Percentiles rank a stretch among this genome's conserved stretches.
phyloP scores from a whole-genome alignment of 37 sponge, comb jelly and placozoan genomes.

The Axinella damicornis region DNA sequence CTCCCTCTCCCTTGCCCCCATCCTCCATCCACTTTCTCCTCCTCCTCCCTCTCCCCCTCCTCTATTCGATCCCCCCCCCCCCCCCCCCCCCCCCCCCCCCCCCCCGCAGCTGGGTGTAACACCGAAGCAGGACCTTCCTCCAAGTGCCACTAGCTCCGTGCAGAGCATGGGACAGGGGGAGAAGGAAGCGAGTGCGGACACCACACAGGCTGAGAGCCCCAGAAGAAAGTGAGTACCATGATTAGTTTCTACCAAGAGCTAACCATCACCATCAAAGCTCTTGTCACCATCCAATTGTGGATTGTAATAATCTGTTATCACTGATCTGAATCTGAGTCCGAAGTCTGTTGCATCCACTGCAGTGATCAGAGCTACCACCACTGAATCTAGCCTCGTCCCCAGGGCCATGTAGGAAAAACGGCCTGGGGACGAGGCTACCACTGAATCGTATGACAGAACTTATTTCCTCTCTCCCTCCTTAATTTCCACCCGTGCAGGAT shows the following conservation, averaged over 20 bases:
- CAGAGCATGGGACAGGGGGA: constrained; percentile 12
- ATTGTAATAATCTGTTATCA: no score
- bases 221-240: constrained; percentile 17
- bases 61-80: neutral
- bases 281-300: no score
- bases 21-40: neutral
- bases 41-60: no score
- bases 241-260: no score
- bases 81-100: neutral
- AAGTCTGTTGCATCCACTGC: no score
- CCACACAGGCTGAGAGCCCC: neutral
- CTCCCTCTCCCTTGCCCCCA: neutral
- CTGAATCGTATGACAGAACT: no score
- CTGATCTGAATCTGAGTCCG: no score
- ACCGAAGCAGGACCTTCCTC: constrained; percentile 23
- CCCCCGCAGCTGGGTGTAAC: constrained; percentile 8
- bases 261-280: no score
- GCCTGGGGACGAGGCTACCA: no score
- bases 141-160: constrained; percentile 31
- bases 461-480: neutral
- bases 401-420: no score
- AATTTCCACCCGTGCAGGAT: neutral
- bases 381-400: no score
- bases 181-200: neutral
- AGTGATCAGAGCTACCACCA: no score